Evolutionary conservation across 2,888 invertebrate species (phyloP).

Genomic region (Leucoptera coffeella): DNA sequence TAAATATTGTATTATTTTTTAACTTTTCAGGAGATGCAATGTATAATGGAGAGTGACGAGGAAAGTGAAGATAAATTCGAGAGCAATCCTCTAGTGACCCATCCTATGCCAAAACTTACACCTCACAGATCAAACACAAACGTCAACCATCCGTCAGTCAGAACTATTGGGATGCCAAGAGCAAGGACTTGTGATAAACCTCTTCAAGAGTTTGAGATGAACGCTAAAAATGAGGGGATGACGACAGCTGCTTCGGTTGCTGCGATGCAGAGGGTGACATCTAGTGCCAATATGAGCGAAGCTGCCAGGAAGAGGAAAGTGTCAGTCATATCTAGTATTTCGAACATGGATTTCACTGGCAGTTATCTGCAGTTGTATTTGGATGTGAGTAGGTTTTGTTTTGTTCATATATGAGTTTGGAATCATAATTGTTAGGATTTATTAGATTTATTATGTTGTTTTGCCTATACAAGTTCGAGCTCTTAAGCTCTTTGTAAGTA

Average conservation of each 20-base stretch:
- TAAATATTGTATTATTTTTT: too few species aligned
- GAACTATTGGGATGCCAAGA: slow-evolving; percentile 33
- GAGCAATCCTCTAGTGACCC: slow-evolving; percentile 32
- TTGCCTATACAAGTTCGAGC: too few species aligned
- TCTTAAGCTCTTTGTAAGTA: too few species aligned
- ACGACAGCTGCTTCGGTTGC: slow-evolving; percentile 40
- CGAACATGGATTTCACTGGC: slow-evolving; percentile 69
- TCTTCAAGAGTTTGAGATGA: slow-evolving; percentile 31
- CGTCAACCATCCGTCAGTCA: slow-evolving; percentile 39
- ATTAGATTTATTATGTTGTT: slow-evolving; percentile 5
- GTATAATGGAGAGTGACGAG: slow-evolving; percentile 60
- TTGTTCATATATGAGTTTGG: too few species aligned
- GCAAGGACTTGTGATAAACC: slow-evolving; percentile 46
- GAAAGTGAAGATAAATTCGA: slow-evolving; percentile 54
- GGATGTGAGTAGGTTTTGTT: slow-evolving; percentile 44
- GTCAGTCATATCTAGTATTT: slow-evolving; percentile 66
- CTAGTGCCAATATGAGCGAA: slow-evolving; percentile 44
- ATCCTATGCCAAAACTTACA: slow-evolving; percentile 25
- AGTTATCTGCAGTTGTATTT: slow-evolving; percentile 66
- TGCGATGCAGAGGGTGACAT: slow-evolving; percentile 40
- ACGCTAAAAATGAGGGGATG: slow-evolving; percentile 19
- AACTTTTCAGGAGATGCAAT: slow-evolving; percentile 63
- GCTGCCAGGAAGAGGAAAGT: slow-evolving; percentile 52
- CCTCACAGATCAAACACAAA: slow-evolving; percentile 30
- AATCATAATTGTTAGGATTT: slow-evolving; percentile 3